A percentile compares a stretch with the other conserved stretches of the same genome.
Evolutionary conservation across 2,113 vertebrate genomes (phyloP).

Genomic region (Pterocles gutturalis): DNA sequence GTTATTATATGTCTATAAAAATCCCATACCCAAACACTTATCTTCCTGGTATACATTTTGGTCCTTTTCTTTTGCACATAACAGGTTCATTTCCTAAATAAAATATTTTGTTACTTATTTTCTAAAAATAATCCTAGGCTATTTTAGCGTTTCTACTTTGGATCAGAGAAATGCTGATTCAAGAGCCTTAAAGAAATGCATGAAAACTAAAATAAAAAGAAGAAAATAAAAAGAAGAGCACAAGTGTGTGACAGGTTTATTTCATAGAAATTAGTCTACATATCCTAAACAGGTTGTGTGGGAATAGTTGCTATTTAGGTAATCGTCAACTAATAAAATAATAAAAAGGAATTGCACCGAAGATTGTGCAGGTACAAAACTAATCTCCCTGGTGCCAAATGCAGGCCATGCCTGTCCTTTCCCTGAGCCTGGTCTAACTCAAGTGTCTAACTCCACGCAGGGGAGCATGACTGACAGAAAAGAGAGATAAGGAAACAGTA

Average conservation of each 20-base stretch:
- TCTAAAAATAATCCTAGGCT: neutral
- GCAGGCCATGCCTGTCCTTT: neutral
- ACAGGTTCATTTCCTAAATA: neutral
- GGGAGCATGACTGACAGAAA: neutral
- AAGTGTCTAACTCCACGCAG: neutral
- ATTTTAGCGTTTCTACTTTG: neutral
- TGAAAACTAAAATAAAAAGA: neutral
- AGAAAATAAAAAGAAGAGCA: neutral
- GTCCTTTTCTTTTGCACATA: neutral
- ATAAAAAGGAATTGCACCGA: neutral
- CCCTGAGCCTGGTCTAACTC: neutral
- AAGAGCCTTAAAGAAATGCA: neutral
- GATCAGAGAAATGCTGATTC: neutral
- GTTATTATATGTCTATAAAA: neutral
- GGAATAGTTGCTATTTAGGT: neutral
- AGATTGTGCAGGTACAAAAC: neutral
- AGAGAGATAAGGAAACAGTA: neutral
- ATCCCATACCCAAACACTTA: neutral
- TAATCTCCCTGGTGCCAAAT: neutral
- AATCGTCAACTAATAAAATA: neutral
- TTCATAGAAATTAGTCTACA: neutral
- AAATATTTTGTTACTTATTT: neutral
- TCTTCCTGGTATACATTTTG: neutral
- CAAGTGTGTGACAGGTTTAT: neutral
- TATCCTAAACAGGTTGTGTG: neutral